Conservation (phyloP, 2,888 invertebrate genomes). For the Formica aserva region DNA sequence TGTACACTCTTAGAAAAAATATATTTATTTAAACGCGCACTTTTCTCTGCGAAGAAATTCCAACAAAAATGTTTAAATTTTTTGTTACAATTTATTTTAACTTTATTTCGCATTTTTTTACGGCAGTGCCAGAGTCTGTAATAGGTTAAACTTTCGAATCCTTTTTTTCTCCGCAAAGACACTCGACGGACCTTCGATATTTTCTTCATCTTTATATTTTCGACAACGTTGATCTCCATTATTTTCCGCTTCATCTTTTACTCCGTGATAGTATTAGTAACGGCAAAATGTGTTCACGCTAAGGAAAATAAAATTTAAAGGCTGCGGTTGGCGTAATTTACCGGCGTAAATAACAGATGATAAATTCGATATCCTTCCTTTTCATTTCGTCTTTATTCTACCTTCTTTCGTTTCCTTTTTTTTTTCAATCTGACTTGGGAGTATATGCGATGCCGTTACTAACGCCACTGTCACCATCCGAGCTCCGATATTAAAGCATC, state of each 20-base stretch:
- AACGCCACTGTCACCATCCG: background rate
- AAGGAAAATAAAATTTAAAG: background rate
- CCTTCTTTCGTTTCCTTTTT: background rate
- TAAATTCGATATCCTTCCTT: slow-evolving; percentile 8
- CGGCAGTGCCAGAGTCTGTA: background rate
- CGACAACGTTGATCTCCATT: background rate
- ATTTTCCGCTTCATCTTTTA: slow-evolving; percentile 14
- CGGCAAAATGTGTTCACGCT: background rate
- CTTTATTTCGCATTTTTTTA: background rate
- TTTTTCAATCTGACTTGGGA: background rate
- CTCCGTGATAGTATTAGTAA: background rate
- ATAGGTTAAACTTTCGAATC: background rate
- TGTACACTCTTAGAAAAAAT: background rate
- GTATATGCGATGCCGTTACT: background rate
- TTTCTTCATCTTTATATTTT: background rate
- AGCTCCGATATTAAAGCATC: slow-evolving; percentile 22
- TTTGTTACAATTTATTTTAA: background rate
- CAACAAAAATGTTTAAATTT: background rate
- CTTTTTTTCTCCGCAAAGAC: background rate
- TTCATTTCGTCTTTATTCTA: background rate
- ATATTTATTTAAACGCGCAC: background rate
- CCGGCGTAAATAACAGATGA: slow-evolving; percentile 3
- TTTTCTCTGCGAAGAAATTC: background rate
- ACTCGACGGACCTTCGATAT: background rate
- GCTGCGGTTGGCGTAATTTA: background rate